These are phyloP conservation scores for Neria commutata DNA, from an alignment of 2,888 invertebrate genomes.

Conservation along the genomic window DNA sequence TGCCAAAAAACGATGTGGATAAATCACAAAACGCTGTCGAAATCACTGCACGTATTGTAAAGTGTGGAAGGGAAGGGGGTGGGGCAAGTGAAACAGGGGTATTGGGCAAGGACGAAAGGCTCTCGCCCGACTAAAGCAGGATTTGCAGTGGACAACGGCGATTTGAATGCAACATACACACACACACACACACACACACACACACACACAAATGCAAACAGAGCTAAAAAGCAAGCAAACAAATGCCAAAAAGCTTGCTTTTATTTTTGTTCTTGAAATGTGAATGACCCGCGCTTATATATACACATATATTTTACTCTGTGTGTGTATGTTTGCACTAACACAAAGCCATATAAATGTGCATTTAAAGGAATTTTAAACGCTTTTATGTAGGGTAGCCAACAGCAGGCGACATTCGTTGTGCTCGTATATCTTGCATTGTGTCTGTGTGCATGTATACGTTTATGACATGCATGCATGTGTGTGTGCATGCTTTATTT, in stretches of 20 bases:
- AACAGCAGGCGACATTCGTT: no score
- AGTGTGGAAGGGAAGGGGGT: no score
- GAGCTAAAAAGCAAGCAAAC: conserved; percentile 20
- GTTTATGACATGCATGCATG: no score
- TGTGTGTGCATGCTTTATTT: background rate
- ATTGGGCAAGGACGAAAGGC: no score
- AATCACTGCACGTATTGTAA: no score
- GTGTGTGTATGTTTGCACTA: background rate
- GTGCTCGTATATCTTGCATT: background rate
- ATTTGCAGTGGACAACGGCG: conserved; percentile 24
- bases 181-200: conserved; percentile 5
- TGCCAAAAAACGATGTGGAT: no score
- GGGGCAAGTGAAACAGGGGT: no score
- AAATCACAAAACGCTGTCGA: no score
- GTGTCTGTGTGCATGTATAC: background rate
- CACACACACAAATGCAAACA: conserved; percentile 8
- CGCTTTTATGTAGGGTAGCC: background rate
- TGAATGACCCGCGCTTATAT: background rate
- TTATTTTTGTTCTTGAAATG: background rate
- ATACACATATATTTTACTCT: background rate
- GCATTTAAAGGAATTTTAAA: conserved; percentile 1
- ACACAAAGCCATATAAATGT: background rate
- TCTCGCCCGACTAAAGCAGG: conserved; percentile 23
- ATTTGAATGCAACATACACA: conserved; percentile 6
- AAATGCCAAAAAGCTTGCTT: conserved; percentile 19